phyloP scores from a whole-genome alignment of 1,140 invertebrate species.

The Drosophila lacertosa region DNA sequence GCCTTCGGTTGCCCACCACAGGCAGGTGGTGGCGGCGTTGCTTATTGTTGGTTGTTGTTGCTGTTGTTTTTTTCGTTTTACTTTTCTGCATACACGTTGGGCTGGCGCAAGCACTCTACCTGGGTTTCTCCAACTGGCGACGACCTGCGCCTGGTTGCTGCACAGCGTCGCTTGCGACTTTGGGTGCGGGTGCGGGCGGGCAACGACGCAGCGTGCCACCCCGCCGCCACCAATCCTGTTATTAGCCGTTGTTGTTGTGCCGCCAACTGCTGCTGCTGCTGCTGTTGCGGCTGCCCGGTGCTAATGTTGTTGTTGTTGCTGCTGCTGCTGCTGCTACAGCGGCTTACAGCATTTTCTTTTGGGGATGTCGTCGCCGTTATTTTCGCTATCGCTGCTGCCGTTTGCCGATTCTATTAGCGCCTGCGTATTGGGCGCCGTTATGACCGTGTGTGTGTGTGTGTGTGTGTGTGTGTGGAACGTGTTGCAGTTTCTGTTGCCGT shows the following conservation, averaged over 20 bases:
- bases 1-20: constrained; percentile 45
- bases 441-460: not conserved
- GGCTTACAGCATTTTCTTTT: constrained; percentile 44
- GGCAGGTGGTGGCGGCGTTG: constrained; percentile 48
- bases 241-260: constrained; percentile 31
- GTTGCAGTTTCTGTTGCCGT: constrained; percentile 11
- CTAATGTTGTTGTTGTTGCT: not conserved
- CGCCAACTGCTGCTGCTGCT: constrained; percentile 3
- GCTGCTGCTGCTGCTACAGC: constrained; percentile 13
- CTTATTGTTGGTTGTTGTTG: not conserved
- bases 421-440: constrained; percentile 1
- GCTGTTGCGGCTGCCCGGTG: not conserved
- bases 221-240: constrained; percentile 32
- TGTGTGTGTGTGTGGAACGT: not conserved
- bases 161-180: constrained; percentile 7
- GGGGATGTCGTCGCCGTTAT: not conserved
- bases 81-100: no score
- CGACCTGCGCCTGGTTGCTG: constrained; percentile 26
- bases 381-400: not conserved
- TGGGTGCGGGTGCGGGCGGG: constrained; percentile 35
- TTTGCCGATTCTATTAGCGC: constrained; percentile 22
- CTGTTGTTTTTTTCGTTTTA: constrained; percentile 9
- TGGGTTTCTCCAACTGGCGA: constrained; percentile 53
- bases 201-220: constrained; percentile 38
- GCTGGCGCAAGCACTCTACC: constrained; percentile 16